Percentiles rank a stretch among this genome's conserved stretches.
Conservation (phyloP, 2,888 invertebrate genomes). For the Rotaria macrura region DNA sequence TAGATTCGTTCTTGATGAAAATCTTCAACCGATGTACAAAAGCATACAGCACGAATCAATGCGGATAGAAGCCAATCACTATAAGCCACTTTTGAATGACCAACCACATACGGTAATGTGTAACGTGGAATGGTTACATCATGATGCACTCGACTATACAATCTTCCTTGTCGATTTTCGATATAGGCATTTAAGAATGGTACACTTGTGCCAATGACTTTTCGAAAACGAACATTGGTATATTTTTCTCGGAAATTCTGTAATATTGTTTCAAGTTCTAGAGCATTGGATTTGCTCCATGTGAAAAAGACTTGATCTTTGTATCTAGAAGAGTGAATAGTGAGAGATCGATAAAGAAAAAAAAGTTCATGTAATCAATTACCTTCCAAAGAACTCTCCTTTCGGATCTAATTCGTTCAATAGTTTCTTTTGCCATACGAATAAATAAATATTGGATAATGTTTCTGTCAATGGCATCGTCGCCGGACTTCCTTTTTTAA, state of each 20-base stretch:
- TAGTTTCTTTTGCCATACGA: not conserved
- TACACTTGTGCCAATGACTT: not conserved
- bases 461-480: not conserved
- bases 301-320: not conserved
- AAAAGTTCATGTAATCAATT: no score
- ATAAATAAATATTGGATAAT: not conserved
- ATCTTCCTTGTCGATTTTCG: not conserved
- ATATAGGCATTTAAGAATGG: not conserved
- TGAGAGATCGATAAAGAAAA: no score
- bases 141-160: not conserved
- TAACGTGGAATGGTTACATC: not conserved
- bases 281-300: not conserved
- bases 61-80: not conserved
- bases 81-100: not conserved
- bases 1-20: not conserved
- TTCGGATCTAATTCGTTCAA: not conserved
- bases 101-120: not conserved
- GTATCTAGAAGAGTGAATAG: not conserved
- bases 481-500: not conserved
- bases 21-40: not conserved
- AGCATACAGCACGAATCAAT: not conserved
- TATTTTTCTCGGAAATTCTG: not conserved
- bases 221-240: not conserved
- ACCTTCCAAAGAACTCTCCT: not conserved
- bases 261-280: not conserved